Conservation (phyloP, 2,113 vertebrate species). For the Plotosus lineatus region DNA sequence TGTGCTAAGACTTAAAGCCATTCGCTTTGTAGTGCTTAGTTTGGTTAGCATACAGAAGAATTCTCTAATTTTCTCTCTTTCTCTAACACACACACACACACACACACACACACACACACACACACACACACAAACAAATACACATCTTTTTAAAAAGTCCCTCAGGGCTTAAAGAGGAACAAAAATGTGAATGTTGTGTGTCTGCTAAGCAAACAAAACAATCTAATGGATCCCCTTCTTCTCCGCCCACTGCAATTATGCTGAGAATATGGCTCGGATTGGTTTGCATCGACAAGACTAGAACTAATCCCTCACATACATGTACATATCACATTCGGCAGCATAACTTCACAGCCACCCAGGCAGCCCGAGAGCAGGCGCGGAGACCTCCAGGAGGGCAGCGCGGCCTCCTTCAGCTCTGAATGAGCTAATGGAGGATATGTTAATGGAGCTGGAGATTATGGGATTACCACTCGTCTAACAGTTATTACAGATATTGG, state of each 20-base stretch:
- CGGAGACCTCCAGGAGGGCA: slow-evolving; percentile 76
- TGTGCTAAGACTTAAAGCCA: slow-evolving; percentile 63
- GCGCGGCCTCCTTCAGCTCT: slow-evolving; percentile 76
- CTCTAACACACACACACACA: neutral
- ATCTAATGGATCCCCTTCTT: slow-evolving; percentile 81
- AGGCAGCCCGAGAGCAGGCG: slow-evolving; percentile 76
- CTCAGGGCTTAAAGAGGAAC: slow-evolving; percentile 67
- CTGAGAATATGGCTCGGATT: slow-evolving; percentile 78
- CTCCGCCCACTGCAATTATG: slow-evolving; percentile 89
- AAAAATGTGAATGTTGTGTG: slow-evolving; percentile 75
- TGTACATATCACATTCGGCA: slow-evolving; percentile 84
- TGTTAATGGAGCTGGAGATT: slow-evolving; percentile 82
- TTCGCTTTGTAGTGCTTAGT: slow-evolving; percentile 80
- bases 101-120: slow-evolving; percentile 2
- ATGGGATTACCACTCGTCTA: slow-evolving; percentile 83
- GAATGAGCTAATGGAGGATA: slow-evolving; percentile 84
- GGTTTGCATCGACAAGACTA: slow-evolving; percentile 80
- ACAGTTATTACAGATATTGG: slow-evolving; percentile 86
- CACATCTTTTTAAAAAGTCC: slow-evolving; percentile 72
- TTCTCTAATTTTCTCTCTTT: slow-evolving; percentile 10
- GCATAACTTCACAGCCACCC: slow-evolving; percentile 89
- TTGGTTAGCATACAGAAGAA: slow-evolving; percentile 74
- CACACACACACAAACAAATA: slow-evolving; percentile 19
- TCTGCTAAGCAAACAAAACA: slow-evolving; percentile 84
- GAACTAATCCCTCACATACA: slow-evolving; percentile 85